Conservation (phyloP, 2,113 vertebrate genomes). For the Melanocharis versteri region DNA sequence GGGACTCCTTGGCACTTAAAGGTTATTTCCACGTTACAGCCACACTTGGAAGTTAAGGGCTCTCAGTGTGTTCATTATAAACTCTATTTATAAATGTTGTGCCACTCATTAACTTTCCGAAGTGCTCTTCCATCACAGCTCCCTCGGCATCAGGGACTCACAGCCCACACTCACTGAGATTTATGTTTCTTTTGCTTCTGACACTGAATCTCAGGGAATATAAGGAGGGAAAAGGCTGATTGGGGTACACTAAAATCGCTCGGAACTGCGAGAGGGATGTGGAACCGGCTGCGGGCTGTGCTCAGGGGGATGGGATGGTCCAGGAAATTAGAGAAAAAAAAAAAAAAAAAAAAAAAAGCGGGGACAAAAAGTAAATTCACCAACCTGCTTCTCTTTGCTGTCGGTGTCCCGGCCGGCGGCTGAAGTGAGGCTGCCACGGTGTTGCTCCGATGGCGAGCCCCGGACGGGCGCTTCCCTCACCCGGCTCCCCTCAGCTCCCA, state of each 20-base stretch:
- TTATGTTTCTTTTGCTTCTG: neutral
- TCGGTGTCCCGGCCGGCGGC: neutral
- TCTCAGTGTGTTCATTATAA: neutral
- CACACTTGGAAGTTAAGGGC: neutral
- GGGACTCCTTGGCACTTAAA: neutral
- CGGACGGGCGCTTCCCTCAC: neutral
- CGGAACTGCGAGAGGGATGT: neutral
- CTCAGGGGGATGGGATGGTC: no score
- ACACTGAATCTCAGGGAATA: neutral
- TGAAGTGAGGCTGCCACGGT: neutral
- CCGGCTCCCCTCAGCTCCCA: neutral
- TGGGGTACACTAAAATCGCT: neutral
- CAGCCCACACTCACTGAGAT: neutral
- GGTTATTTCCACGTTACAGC: fast-evolving
- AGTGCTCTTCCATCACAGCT: neutral
- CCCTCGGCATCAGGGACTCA: neutral
- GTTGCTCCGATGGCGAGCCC: neutral
- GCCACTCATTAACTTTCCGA: neutral
- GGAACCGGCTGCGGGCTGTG: neutral
- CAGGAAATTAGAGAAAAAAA: neutral
- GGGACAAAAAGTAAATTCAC: neutral
- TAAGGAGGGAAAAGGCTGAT: fast-evolving
- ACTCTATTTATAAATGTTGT: neutral
- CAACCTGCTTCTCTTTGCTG: neutral
- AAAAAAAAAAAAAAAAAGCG: neutral